Evolutionary conservation across 2,797 vertebrate species (phyloP), one percentile per base, ranked within the genome.

Genomic region (Mastacembelus armatus): DNA sequence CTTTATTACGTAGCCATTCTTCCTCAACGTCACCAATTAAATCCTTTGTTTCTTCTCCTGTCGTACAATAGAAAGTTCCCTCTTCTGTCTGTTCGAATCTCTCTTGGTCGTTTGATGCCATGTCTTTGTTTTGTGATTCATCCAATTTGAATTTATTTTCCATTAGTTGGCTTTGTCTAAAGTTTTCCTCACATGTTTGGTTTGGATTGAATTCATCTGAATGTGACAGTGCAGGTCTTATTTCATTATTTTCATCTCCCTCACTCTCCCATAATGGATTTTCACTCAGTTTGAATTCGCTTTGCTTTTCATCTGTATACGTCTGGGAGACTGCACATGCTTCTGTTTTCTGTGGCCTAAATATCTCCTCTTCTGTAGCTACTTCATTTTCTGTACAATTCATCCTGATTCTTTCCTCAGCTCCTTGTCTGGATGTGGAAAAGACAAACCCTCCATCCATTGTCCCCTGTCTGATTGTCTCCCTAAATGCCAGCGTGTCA

Each of bases 401-500:
- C 55, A 32, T 72, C 72, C 24, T 29, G 24, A 81, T 78, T 39
- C 71, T 42, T 65, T 85, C 78, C 70, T 77, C 72, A 49, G 14
- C 62, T 72, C 40, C 58, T 68, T 69, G 85, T 78, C 73, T 79
- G 75, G 50, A 69, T 54, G 69, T 65, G 63, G 76, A 83, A 65
- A 77, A 81, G 77, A 71, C 85, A 79, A 64, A 78, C 62, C 75
- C 75, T 64, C n/a, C 33, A 6, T 87, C 76, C 44, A 74, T 78
- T 81, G 80, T 81, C 77, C 78, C 82, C 36, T 77, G 75, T 81
- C 75, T 74, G 83, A 92, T 79, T 71, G 86, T 89, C 85, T 86
- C 81, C 57, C 56, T 85, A 92, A 93, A 93, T 93, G 91, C 91
- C 92, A 93, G 76, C 26, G 30, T 86, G 84, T 91, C 88, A 80